Percentiles rank a stretch among this genome's conserved stretches.
phyloP scores from a whole-genome alignment of 2,113 vertebrate genomes.

The Speoplatyrhinus poulsoni region DNA sequence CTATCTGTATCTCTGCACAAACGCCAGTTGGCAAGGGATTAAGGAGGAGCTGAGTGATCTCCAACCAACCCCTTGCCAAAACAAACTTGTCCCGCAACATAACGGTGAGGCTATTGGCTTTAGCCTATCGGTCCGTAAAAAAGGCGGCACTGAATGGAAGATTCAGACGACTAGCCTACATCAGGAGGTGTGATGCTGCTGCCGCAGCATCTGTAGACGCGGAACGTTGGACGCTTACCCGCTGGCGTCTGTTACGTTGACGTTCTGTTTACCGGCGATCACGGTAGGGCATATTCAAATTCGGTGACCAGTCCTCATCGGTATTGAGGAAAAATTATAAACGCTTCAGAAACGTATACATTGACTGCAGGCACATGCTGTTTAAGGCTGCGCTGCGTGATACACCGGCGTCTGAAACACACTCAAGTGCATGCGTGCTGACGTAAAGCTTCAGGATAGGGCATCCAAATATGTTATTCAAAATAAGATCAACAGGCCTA shows the following conservation, averaged over 20 bases:
- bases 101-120: not conserved
- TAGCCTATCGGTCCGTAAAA: not conserved
- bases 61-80: slow-evolving; percentile 39
- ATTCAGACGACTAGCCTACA: not conserved
- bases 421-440: slow-evolving; percentile 70
- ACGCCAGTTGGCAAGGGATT: slow-evolving; percentile 10
- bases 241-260: slow-evolving; percentile 67
- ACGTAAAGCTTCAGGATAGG: slow-evolving; percentile 69
- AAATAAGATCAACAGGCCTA: slow-evolving; percentile 12
- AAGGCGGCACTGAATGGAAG: not conserved
- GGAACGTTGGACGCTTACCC: slow-evolving; percentile 38
- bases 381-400: slow-evolving; percentile 12
- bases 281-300: slow-evolving; percentile 14
- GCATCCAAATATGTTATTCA: slow-evolving; percentile 35
- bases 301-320: not conserved
- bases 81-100: slow-evolving; percentile 51
- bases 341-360: not conserved
- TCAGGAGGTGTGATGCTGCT: slow-evolving; percentile 10
- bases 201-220: slow-evolving; percentile 44
- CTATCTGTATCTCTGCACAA: not conserved
- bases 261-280: slow-evolving; percentile 22
- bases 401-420: slow-evolving; percentile 32
- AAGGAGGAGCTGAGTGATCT: slow-evolving; percentile 17
- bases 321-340: not conserved
- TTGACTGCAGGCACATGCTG: not conserved